Conservation (phyloP, 2,888 invertebrate genomes). For the Amaurobius ferox region DNA sequence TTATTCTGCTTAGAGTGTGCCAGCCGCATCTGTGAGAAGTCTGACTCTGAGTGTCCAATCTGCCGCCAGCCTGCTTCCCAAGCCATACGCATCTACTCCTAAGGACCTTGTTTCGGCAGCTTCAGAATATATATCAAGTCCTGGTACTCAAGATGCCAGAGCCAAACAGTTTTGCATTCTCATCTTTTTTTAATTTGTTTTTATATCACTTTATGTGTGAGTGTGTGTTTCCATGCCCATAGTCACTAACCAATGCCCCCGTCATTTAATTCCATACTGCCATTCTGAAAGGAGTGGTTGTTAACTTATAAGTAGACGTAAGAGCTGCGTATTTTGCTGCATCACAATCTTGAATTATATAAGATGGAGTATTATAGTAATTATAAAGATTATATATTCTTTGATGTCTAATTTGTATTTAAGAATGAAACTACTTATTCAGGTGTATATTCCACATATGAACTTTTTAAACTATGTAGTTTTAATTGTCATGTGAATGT, state of each 20-base stretch:
- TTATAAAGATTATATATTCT: constrained; percentile 70
- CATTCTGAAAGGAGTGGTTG: constrained; percentile 46
- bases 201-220: constrained; percentile 57
- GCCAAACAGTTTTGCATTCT: constrained; percentile 67
- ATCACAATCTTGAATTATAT: constrained; percentile 66
- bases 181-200: constrained; percentile 69
- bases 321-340: constrained; percentile 71
- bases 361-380: constrained; percentile 65
- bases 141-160: constrained; percentile 42
- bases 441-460: constrained; percentile 67
- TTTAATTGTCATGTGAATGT: constrained; percentile 70
- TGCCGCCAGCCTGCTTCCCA: constrained; percentile 90
- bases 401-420: constrained; percentile 72
- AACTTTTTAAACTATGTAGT: constrained; percentile 68
- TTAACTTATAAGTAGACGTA: constrained; percentile 60
- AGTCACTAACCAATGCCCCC: constrained; percentile 52
- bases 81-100: constrained; percentile 87
- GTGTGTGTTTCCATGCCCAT: constrained; percentile 64
- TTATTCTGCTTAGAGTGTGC: constrained; percentile 96
- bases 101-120: constrained; percentile 52
- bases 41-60: constrained; percentile 85
- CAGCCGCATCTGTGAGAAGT: constrained; percentile 82
- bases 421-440: constrained; percentile 64
- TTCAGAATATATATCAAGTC: constrained; percentile 39
- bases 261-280: constrained; percentile 51